Evolutionary conservation across 2,113 vertebrate genomes (phyloP).

Genomic region (Clinocottus analis): DNA sequence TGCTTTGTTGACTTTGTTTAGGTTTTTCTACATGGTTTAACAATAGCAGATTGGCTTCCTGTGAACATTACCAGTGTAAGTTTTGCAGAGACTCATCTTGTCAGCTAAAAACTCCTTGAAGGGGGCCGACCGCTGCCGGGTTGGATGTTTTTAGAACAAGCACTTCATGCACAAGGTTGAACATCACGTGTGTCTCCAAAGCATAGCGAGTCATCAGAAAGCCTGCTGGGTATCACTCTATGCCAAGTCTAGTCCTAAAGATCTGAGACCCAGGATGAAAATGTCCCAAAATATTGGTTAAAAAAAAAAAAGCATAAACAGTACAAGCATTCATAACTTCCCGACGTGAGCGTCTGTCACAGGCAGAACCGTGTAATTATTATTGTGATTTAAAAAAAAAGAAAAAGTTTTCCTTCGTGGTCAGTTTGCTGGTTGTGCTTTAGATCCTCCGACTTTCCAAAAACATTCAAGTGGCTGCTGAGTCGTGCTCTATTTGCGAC

Average conservation of each 20-base stretch:
- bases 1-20: background rate
- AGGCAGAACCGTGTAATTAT: conserved; percentile 1
- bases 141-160: conserved; percentile 1
- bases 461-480: conserved; percentile 38
- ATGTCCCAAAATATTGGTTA: background rate
- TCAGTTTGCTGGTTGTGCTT: conserved; percentile 25
- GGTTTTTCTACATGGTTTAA: background rate
- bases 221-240: background rate
- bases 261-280: background rate
- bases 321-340: conserved; percentile 21
- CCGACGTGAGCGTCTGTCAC: background rate
- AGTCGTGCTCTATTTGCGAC: conserved; percentile 38
- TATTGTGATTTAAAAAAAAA: background rate
- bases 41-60: conserved; percentile 2
- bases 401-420: conserved; percentile 40
- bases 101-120: background rate
- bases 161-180: background rate
- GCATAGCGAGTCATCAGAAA: background rate
- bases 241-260: background rate
- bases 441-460: conserved; percentile 42
- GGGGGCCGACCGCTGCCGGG: background rate
- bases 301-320: background rate
- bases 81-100: background rate
- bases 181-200: background rate
- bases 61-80: background rate